phyloP scores from a whole-genome alignment of 2,113 vertebrate genomes.

The Phyllostomus hastatus region DNA sequence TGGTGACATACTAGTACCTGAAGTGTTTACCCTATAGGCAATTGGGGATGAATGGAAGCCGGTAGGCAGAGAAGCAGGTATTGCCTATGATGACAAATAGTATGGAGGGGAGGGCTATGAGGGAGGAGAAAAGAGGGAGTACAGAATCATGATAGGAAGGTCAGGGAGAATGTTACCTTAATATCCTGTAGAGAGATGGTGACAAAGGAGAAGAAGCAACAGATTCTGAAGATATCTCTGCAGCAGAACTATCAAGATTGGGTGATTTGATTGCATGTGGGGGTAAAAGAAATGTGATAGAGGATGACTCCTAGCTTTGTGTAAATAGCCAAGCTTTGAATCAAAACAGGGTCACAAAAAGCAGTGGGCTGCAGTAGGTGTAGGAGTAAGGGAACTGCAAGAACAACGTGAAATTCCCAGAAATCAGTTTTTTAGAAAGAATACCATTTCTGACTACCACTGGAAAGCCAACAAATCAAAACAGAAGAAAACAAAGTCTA shows the following conservation, averaged over 20 bases:
- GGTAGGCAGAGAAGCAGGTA: neutral
- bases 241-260: neutral
- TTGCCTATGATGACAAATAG: neutral
- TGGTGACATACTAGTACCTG: neutral
- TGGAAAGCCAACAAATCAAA: neutral
- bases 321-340: neutral
- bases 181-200: neutral
- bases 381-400: neutral
- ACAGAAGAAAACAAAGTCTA: neutral
- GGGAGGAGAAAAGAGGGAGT: too few species aligned
- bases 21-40: neutral
- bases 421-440: neutral
- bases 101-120: rapidly evolving
- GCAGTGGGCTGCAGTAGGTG: neutral
- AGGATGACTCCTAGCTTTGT: neutral
- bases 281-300: neutral
- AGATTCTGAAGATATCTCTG: neutral
- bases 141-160: neutral
- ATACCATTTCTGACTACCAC: neutral
- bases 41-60: neutral
- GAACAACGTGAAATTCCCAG: neutral
- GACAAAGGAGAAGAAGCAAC: neutral
- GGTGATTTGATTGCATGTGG: neutral
- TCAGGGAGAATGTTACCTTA: neutral
- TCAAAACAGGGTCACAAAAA: neutral